These are phyloP conservation scores for Babylonia areolata DNA, from an alignment of 1,140 invertebrate species.

Conservation along the genomic window DNA sequence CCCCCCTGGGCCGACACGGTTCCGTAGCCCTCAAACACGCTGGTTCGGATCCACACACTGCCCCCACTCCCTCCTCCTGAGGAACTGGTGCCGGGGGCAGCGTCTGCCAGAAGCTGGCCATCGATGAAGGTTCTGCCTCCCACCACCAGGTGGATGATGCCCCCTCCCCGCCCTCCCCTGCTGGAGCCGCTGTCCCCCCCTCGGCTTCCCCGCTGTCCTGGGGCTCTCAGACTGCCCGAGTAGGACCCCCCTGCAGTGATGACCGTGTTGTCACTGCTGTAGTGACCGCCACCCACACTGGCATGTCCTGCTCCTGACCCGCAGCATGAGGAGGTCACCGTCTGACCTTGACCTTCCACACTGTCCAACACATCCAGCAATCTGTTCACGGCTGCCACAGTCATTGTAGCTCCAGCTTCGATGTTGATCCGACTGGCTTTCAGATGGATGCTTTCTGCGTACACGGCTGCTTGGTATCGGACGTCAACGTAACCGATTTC, in stretches of 20 bases:
- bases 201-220: constrained; percentile 54
- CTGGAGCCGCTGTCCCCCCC: constrained; percentile 49
- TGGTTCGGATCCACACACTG: constrained; percentile 52
- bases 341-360: constrained; percentile 45
- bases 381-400: constrained; percentile 57
- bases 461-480: constrained; percentile 58
- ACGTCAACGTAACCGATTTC: constrained; percentile 57
- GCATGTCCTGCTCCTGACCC: constrained; percentile 64
- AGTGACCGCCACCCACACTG: constrained; percentile 58
- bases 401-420: constrained; percentile 62
- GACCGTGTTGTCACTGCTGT: constrained; percentile 25
- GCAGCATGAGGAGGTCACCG: constrained; percentile 26
- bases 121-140: constrained; percentile 53
- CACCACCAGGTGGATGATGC: constrained; percentile 57
- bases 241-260: constrained; percentile 53
- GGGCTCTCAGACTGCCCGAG: constrained; percentile 59
- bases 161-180: constrained; percentile 53
- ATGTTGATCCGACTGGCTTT: constrained; percentile 56
- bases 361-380: constrained; percentile 55
- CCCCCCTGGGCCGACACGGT: constrained; percentile 54
- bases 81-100: constrained; percentile 46
- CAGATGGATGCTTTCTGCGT: constrained; percentile 61
- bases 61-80: constrained; percentile 66
- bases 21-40: constrained; percentile 63
- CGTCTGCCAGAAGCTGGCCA: constrained; percentile 58